Conservation (phyloP, 2,888 invertebrate species). For the Orchesellides sinensis region DNA sequence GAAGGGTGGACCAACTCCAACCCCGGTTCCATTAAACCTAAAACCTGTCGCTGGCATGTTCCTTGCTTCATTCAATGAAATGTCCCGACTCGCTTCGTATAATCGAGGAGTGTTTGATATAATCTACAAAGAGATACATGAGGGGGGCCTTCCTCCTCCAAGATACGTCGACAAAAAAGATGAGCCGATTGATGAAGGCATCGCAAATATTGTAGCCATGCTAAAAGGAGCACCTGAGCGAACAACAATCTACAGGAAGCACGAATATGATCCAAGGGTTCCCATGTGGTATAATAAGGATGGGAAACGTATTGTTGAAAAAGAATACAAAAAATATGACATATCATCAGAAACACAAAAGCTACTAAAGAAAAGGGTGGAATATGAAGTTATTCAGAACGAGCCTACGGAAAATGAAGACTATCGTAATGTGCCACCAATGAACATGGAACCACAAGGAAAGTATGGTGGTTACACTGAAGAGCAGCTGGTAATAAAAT, state of each 20-base stretch:
- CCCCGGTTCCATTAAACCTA: not conserved
- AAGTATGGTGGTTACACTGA: conserved; percentile 30
- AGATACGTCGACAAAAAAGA: not conserved
- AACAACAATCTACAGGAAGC: not conserved
- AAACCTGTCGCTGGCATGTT: conserved; percentile 21
- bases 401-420: conserved; percentile 36
- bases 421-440: conserved; percentile 13
- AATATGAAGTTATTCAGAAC: too few relatives aligned
- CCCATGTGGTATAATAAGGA: not conserved
- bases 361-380: too few relatives aligned
- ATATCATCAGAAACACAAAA: too few relatives aligned
- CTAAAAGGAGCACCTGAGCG: conserved; percentile 16
- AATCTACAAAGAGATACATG: conserved; percentile 42
- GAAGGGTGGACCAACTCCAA: conserved; percentile 2
- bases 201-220: conserved; percentile 27
- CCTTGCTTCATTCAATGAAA: conserved; percentile 19
- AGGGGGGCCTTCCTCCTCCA: conserved; percentile 28
- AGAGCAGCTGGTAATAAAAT: conserved; percentile 23
- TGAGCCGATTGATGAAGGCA: conserved; percentile 15
- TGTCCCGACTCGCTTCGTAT: conserved; percentile 34
- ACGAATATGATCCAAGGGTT: not conserved
- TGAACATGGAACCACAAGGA: conserved; percentile 19
- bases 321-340: too few relatives aligned
- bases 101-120: conserved; percentile 48
- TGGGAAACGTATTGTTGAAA: not conserved